A percentile compares a stretch with the other conserved stretches of the same genome.
phyloP scores from a whole-genome alignment of 1,140 invertebrate genomes.

The Nephotettix cincticeps region DNA sequence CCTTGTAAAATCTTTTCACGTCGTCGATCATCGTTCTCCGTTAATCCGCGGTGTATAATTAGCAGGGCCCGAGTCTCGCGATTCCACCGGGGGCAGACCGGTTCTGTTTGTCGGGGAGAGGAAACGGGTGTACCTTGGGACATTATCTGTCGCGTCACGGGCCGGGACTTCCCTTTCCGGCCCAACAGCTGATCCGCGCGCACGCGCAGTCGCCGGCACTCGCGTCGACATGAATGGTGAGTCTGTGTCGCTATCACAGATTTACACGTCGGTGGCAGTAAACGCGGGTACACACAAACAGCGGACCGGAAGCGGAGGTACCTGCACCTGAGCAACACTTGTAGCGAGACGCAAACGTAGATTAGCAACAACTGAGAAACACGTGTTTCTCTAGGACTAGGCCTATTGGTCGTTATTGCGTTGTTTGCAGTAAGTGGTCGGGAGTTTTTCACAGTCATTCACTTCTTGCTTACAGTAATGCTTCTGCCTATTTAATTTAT shows the following conservation, averaged over 20 bases:
- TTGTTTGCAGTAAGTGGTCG: too few species aligned
- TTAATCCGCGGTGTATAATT: slow-evolving; percentile 5
- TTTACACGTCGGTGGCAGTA: neutral
- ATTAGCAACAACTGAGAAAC: neutral
- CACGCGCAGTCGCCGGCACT: neutral
- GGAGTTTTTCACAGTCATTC: too few species aligned
- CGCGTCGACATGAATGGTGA: neutral
- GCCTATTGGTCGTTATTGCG: too few species aligned
- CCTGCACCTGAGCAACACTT: neutral
- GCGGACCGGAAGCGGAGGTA: neutral
- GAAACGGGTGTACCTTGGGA: slow-evolving; percentile 22
- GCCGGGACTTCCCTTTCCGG: slow-evolving; percentile 17
- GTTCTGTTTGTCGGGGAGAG: slow-evolving; percentile 10
- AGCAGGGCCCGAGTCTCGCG: neutral
- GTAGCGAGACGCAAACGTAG: neutral
- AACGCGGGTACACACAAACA: neutral
- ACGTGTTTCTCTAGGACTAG: neutral
- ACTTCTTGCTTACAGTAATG: too few species aligned
- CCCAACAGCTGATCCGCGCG: slow-evolving; percentile 2
- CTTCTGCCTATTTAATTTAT: too few species aligned
- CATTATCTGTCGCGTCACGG: slow-evolving; percentile 22
- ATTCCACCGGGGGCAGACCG: slow-evolving; percentile 4
- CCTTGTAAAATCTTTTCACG: neutral
- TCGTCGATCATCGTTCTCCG: neutral
- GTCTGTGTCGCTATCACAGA: neutral